Percentiles rank a stretch among this genome's conserved stretches.
Evolutionary conservation across 2,797 vertebrate genomes (phyloP).

Genomic region (Chaetophractus vellerosus): DNA sequence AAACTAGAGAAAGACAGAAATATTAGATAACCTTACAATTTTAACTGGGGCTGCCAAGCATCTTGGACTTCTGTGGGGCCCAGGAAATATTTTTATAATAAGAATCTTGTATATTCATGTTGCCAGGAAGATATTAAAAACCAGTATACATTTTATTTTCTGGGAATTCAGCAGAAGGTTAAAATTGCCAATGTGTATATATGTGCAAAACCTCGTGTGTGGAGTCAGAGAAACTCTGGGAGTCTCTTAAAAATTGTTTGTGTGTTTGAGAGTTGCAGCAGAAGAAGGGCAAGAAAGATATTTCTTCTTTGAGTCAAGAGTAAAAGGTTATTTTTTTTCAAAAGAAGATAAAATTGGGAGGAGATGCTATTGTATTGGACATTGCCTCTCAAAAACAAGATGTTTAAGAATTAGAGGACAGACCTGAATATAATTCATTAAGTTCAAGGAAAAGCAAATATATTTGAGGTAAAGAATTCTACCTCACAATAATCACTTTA

Average conservation of each 20-base stretch:
- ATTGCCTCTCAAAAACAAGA: constrained; percentile 42
- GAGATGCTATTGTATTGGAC: not conserved
- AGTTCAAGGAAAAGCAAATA: constrained; percentile 48
- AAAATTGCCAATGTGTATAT: not conserved
- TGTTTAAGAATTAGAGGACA: constrained; percentile 1
- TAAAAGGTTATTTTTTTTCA: not conserved
- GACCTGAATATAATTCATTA: not conserved
- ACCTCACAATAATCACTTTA: constrained; percentile 21
- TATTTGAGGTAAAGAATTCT: constrained; percentile 39
- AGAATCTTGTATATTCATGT: not conserved
- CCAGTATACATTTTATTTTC: constrained; percentile 25
- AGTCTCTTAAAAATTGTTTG: not conserved
- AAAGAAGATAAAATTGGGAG: not conserved
- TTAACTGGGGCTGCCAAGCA: not conserved
- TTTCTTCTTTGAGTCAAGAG: constrained; percentile 22
- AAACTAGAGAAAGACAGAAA: not conserved
- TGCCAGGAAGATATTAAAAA: constrained; percentile 11
- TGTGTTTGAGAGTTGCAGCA: constrained; percentile 11
- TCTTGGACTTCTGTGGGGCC: not conserved
- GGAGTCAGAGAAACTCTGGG: not conserved
- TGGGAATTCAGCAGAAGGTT: constrained; percentile 28
- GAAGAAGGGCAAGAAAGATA: not conserved
- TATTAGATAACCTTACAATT: not conserved
- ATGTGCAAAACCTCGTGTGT: not conserved
- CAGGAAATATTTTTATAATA: constrained; percentile 18